These are phyloP conservation scores for Sitobion miscanthi DNA, from an alignment of 1,140 invertebrate genomes.

Conservation along the genomic window DNA sequence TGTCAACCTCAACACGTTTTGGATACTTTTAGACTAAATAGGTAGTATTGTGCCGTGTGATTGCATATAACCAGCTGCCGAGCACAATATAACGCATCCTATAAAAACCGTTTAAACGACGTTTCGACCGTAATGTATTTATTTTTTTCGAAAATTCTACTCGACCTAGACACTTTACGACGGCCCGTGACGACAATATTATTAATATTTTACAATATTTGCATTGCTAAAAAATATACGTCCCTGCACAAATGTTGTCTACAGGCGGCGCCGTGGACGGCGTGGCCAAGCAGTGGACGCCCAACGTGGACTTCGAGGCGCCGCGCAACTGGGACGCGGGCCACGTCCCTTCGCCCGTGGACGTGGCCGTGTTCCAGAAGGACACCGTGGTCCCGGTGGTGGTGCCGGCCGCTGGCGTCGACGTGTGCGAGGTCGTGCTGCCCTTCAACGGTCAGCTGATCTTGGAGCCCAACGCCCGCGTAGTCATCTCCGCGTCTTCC, in stretches of 20 bases:
- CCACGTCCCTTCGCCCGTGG: constrained; percentile 10
- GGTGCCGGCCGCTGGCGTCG: background rate
- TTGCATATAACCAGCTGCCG: background rate
- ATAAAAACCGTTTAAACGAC: background rate
- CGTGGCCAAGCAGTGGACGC: constrained; percentile 7
- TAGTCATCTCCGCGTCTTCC: background rate
- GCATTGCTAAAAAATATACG: background rate
- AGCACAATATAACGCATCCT: background rate
- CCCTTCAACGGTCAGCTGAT: constrained; percentile 39
- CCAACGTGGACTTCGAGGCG: constrained; percentile 20
- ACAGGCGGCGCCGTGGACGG: background rate
- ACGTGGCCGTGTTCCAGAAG: constrained; percentile 3
- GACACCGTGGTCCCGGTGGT: constrained; percentile 29
- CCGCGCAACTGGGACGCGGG: background rate
- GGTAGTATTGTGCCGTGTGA: background rate
- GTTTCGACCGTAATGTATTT: background rate
- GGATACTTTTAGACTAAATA: background rate
- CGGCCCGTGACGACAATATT: no score
- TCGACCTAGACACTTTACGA: no score
- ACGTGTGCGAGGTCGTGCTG: constrained; percentile 18
- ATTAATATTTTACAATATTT: background rate
- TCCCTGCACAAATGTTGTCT: background rate
- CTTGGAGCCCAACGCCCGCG: background rate
- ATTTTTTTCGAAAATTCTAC: no score
- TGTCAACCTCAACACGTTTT: background rate